phyloP scores from a whole-genome alignment of 2,888 invertebrate genomes.

The Agrochola lota region DNA sequence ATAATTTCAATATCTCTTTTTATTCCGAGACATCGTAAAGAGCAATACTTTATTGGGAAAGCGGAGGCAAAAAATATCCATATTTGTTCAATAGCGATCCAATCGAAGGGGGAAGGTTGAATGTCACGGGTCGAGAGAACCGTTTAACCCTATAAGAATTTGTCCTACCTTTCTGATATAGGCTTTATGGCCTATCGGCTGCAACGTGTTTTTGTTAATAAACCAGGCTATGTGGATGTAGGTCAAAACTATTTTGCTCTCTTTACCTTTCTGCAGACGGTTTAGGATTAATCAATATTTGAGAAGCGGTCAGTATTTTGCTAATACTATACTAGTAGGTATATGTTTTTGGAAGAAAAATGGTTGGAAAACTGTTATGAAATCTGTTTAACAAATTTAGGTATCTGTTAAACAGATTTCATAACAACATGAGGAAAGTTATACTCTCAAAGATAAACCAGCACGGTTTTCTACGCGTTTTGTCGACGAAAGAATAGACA shows the following conservation, averaged over 20 bases:
- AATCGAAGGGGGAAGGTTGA: constrained; percentile 62
- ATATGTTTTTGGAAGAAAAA: not conserved
- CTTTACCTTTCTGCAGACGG: not conserved
- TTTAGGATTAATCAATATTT: not conserved
- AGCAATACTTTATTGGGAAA: constrained; percentile 60
- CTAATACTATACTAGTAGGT: not conserved
- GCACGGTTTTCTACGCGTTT: too few species aligned
- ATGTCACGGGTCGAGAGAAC: constrained; percentile 60
- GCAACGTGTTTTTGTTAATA: constrained; percentile 63
- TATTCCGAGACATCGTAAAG: constrained; percentile 52
- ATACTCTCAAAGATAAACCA: not conserved
- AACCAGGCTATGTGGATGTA: constrained; percentile 37
- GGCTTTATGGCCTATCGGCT: constrained; percentile 51
- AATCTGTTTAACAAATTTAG: not conserved
- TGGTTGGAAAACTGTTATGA: not conserved
- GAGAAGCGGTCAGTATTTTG: not conserved
- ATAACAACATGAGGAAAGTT: not conserved
- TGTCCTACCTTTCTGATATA: constrained; percentile 58
- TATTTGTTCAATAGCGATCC: constrained; percentile 64
- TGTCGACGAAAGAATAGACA: too few species aligned
- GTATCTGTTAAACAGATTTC: too few species aligned
- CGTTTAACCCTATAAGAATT: constrained; percentile 65
- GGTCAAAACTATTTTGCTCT: constrained; percentile 26
- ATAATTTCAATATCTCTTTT: constrained; percentile 65
- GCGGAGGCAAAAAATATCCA: constrained; percentile 58